Evolutionary conservation across 2,888 invertebrate genomes (phyloP).

Genomic region (Hypomecis atomaria): DNA sequence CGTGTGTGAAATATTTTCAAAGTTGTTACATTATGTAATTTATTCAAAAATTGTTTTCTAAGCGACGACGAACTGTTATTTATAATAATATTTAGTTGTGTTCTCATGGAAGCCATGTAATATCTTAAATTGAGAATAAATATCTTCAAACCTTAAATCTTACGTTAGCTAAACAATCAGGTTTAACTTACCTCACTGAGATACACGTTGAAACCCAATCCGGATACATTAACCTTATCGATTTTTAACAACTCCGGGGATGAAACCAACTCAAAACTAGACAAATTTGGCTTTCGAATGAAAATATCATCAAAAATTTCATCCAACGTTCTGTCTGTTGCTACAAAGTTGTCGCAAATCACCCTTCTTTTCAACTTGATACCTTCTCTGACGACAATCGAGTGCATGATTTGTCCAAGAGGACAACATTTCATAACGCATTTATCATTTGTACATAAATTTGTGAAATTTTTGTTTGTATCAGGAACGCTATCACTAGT

Average conservation of each 20-base stretch:
- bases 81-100: no score
- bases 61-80: no score
- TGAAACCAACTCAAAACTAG: background rate
- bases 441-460: background rate
- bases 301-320: background rate
- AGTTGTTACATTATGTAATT: no score
- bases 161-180: no score
- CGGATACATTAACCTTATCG: background rate
- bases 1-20: no score
- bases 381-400: background rate
- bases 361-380: background rate
- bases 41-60: no score
- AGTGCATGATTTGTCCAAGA: background rate
- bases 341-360: background rate
- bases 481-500: no score
- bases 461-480: background rate
- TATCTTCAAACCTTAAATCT: no score
- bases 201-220: background rate
- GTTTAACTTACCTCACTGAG: constrained; percentile 2
- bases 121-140: no score
- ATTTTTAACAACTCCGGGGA: background rate
- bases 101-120: no score
- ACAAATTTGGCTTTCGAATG: constrained; percentile 3
- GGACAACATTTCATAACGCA: constrained; percentile 9
- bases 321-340: background rate